Evolutionary conservation across 2,888 invertebrate species (phyloP), one percentile per base, ranked within the genome.

Genomic region (Anoplius nigerrimus): DNA sequence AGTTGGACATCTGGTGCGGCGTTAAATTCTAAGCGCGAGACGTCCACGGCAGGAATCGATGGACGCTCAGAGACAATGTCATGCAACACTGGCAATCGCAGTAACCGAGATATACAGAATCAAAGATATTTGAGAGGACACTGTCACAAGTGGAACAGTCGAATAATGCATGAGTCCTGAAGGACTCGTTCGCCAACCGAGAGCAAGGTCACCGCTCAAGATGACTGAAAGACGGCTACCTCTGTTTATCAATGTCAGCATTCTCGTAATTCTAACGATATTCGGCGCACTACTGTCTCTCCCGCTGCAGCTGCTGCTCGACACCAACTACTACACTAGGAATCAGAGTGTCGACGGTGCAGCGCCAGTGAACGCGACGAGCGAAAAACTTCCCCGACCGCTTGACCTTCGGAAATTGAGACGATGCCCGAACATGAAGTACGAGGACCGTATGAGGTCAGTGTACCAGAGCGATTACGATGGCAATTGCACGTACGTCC

Each of bases 161-260:
- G 1, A 34, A 34, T 34, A 6, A 34, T 34, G 34, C 11, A 6
- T 11, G 34, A 34, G 11, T 34, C 1, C 8, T 34, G 8, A 34
- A 6, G 34, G 11, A 13, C 1, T 34, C 34, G 11, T 13, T 6
- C 8, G 8, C 11, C 6, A 34, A 34, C 11, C 11, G 8, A 6
- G 34, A 11, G 11, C 1, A n/a, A 48, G 13, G n/a, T 34, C 34
- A 34, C 1, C 53, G 2, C 27, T 22, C 69, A 75, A 62, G 21
- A 77, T 79, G 65, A 82, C 78, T 68, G 82, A 82, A 56, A 78
- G 71, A 61, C 48, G 18, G 13, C 77, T 82, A 20, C 77, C 83
- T 15, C 51, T 86, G 27, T 86, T 83, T 16, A 83, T 87, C 27
- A 86, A 86, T 68, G 66, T 86, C 48, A 81, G 85, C 52, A 82